phyloP scores from a whole-genome alignment of 2,797 vertebrate species.

The Macroramphosus scolopax region DNA sequence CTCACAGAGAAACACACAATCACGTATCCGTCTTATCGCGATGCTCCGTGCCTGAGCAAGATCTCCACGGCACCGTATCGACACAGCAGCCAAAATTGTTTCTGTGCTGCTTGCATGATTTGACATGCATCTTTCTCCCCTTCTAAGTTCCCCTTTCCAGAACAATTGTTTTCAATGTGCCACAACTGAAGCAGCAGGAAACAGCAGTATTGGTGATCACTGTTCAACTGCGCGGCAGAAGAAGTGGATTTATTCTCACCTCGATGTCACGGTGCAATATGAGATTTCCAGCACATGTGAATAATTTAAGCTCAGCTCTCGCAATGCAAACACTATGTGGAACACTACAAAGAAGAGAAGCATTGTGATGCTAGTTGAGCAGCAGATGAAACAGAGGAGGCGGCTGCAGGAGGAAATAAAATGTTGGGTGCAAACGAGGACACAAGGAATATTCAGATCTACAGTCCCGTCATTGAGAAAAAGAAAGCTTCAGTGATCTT shows the following conservation, averaged over 20 bases:
- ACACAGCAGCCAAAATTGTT: conserved; percentile 12
- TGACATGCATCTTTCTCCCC: no score
- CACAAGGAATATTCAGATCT: conserved; percentile 2
- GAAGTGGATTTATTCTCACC: conserved; percentile 23
- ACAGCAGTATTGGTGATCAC: conserved; percentile 34
- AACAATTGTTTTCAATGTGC: neutral
- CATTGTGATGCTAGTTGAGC: conserved; percentile 12
- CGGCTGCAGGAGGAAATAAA: conserved; percentile 16
- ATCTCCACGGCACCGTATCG: no score
- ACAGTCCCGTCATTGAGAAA: neutral
- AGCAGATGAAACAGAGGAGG: conserved; percentile 17
- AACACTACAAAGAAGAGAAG: conserved; percentile 33
- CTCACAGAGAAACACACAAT: conserved; percentile 19
- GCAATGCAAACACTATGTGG: conserved; percentile 32
- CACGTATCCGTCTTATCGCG: conserved; percentile 34
- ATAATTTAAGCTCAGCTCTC: conserved; percentile 38
- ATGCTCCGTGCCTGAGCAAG: conserved; percentile 9
- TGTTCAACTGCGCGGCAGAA: conserved; percentile 37
- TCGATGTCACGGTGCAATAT: conserved; percentile 40
- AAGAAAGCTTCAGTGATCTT: neutral
- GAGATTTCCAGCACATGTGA: conserved; percentile 54
- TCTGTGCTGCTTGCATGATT: conserved; percentile 14
- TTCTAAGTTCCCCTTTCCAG: conserved; percentile 13
- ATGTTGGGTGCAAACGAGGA: conserved; percentile 1
- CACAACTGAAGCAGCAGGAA: conserved; percentile 11